Evolutionary conservation across 2,888 invertebrate species (phyloP).

Genomic region (Cephus nigrinus): DNA sequence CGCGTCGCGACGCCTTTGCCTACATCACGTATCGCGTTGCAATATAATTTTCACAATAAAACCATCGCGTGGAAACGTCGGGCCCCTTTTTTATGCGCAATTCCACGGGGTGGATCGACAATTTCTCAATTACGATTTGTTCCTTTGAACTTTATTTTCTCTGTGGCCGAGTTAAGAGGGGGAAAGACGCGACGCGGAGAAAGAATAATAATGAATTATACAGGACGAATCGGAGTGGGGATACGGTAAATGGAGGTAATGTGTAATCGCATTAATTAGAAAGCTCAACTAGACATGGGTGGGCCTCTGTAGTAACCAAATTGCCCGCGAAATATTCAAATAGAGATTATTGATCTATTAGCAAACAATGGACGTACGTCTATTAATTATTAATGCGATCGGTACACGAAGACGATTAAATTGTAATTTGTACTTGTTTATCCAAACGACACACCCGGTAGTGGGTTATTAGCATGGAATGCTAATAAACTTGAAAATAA

Average conservation of each 20-base stretch:
- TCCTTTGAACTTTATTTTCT: background rate
- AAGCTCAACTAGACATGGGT: background rate
- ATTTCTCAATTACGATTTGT: background rate
- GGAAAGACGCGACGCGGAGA: background rate
- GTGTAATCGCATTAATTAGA: background rate
- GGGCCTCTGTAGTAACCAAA: background rate
- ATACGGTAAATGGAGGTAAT: background rate
- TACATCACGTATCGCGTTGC: conserved; percentile 31
- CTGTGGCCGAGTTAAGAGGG: background rate
- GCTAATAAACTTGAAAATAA: background rate
- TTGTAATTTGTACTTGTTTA: background rate
- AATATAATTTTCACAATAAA: conserved; percentile 39
- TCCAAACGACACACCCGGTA: too few species aligned
- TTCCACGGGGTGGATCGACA: background rate
- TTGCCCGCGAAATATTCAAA: background rate
- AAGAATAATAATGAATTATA: background rate
- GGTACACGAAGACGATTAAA: background rate
- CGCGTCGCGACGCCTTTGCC: conserved; percentile 30
- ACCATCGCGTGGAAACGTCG: conserved; percentile 20
- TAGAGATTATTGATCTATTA: background rate
- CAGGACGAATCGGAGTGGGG: background rate
- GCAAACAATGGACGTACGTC: background rate
- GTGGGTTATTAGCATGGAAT: background rate
- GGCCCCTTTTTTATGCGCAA: conserved; percentile 15
- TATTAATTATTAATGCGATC: background rate